These are phyloP conservation scores for Tetraneura akinire DNA, from an alignment of 1,140 invertebrate genomes.

Conservation along the genomic window DNA sequence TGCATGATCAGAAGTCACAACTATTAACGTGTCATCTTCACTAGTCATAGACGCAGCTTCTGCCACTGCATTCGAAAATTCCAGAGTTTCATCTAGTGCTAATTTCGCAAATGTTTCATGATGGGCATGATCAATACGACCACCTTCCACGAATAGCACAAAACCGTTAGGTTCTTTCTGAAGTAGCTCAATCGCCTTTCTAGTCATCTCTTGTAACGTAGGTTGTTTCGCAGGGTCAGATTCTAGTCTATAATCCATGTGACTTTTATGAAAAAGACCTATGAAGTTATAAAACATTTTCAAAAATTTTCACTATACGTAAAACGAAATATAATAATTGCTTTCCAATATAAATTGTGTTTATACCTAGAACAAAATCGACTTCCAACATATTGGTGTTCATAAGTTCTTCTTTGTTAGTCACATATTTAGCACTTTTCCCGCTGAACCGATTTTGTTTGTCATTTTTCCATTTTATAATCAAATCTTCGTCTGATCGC, in stretches of 20 bases:
- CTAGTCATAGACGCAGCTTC: conserved; percentile 40
- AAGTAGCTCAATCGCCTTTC: conserved; percentile 74
- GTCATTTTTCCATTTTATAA: conserved; percentile 62
- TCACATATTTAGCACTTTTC: conserved; percentile 60
- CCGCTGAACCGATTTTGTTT: conserved; percentile 58
- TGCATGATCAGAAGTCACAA: conserved; percentile 70
- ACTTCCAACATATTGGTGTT: conserved; percentile 61
- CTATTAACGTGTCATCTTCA: conserved; percentile 65
- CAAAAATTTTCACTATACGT: no score
- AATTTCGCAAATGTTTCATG: conserved; percentile 67
- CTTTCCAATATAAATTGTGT: no score
- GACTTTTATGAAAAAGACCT: conserved; percentile 55
- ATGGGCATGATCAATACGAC: conserved; percentile 68
- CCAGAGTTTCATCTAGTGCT: conserved; percentile 70
- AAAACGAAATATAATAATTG: no score
- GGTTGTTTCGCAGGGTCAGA: conserved; percentile 61
- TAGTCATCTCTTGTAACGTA: conserved; percentile 76
- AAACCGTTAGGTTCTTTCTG: conserved; percentile 70
- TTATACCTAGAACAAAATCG: conserved; percentile 61
- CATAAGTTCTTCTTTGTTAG: conserved; percentile 61
- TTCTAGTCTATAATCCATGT: conserved; percentile 59
- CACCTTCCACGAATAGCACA: conserved; percentile 71
- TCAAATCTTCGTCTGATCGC: conserved; percentile 65
- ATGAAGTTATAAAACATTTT: conserved; percentile 53
- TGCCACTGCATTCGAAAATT: conserved; percentile 68